Evolutionary conservation across 2,797 vertebrate species (phyloP).

Genomic region (Hippopotamyrus pictus): DNA sequence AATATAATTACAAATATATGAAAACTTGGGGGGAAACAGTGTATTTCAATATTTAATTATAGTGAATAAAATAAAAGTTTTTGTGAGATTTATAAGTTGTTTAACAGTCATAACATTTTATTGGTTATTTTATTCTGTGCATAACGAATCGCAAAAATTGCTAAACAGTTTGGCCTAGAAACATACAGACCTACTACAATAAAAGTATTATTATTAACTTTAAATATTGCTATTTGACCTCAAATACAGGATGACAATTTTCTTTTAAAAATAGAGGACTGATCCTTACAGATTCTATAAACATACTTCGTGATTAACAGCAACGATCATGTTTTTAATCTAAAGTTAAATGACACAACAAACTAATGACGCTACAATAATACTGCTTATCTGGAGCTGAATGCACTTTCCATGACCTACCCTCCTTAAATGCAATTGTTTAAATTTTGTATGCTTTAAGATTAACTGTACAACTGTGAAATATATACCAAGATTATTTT

Average conservation of each 20-base stretch:
- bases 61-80: not conserved
- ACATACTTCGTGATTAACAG: not conserved
- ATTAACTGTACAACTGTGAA: not conserved
- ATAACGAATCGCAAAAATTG: not conserved
- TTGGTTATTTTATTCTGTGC: not conserved
- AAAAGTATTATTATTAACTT: not conserved
- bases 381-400: not conserved
- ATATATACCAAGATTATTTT: not conserved
- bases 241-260: not conserved
- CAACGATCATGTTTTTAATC: not conserved
- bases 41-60: not conserved
- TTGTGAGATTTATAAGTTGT: not conserved
- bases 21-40: not conserved
- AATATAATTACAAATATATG: not conserved
- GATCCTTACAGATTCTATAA: not conserved
- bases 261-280: not conserved
- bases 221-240: not conserved
- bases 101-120: not conserved
- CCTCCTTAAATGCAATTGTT: not conserved
- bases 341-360: not conserved
- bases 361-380: not conserved
- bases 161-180: not conserved
- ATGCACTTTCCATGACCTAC: not conserved
- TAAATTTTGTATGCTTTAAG: not conserved
- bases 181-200: not conserved